Base-by-base conservation (phyloP, 2,888 invertebrate genomes). In the Nyleta sp. region DNA sequence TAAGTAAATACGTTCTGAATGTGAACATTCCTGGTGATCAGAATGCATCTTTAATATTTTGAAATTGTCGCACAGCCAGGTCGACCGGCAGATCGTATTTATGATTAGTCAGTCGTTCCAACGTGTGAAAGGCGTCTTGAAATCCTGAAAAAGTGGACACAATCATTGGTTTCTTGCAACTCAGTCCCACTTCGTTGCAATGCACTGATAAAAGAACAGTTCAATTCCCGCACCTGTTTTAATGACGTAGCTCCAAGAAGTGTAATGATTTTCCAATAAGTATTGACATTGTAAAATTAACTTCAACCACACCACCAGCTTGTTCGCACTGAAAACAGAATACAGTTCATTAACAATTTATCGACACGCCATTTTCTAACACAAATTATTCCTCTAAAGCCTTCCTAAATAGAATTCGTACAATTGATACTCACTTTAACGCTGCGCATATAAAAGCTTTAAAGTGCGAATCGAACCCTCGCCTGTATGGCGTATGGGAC, bases 381-480 rank as follows among this genome's bases (percentile, higher is more conserved):
- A n/a, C n/a, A 22, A 44, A 17, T 40, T 33, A 48, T 15, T 60
- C 6, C n/a, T 48, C n/a, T 22, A 22, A 10, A 48, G 2, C n/a
- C 4, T 10, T 7, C 10, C 7, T 18, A 31, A 50, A 31, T 24
- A 7, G 3, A 3, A 7, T 24, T 24, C 7, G 3, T 24, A 24
- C 10, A 11, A 6, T 33, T 33, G 33, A 2, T 33, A 11, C 95
- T 93, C 91, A 97, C 96, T 99, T 99, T 46, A 99, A 92, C 24
- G 97, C 99, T 24, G 98, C 96, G 91, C 98, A 99, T 57, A 99
- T 93, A 89, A 99, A 98, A 0, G 99, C 99, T 91, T 99, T 99
- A 88, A 99, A 99, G 91, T 99, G 98, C 15, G 99, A 96, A 92
- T 99, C 99, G 80, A 94, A 95, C 87, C 98, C 98, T 85, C 99